Percentiles rank a stretch among this genome's conserved stretches.
Conservation (phyloP, 2,113 vertebrate genomes). For the Pterocles gutturalis region DNA sequence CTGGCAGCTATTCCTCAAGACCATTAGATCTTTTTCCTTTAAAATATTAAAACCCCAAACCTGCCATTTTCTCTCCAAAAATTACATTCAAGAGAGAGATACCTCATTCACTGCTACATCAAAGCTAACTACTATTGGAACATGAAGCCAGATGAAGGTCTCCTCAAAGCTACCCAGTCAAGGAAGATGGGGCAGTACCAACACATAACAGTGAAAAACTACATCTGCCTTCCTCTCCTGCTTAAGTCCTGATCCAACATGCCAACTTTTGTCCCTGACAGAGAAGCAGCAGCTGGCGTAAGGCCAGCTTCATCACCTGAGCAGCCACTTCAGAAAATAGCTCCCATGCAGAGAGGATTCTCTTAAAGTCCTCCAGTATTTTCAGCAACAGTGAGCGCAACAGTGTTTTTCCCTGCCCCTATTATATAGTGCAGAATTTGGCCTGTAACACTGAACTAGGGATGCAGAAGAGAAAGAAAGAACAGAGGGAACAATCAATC, state of each 20-base stretch:
- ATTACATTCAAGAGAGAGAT: too few relatives aligned
- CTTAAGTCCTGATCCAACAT: rapidly evolving
- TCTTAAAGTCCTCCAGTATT: background rate
- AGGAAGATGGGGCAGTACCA: rapidly evolving
- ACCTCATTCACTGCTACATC: background rate
- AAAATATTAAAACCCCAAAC: background rate
- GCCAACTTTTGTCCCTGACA: rapidly evolving
- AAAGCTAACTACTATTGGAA: background rate
- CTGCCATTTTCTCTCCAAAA: background rate
- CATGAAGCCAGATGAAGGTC: background rate
- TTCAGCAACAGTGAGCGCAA: rapidly evolving
- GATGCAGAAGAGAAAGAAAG: background rate
- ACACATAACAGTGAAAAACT: rapidly evolving
- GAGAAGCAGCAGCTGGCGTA: background rate
- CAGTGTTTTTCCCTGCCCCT: rapidly evolving
- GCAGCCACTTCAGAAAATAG: background rate
- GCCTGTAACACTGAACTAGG: background rate
- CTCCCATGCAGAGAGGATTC: background rate
- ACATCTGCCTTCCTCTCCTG: background rate
- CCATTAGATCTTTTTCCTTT: background rate
- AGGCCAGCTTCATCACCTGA: background rate
- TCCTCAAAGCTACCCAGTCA: background rate
- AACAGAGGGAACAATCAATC: background rate
- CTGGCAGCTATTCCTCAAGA: background rate
- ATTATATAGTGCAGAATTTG: rapidly evolving